Evolutionary conservation across 2,797 vertebrate genomes (phyloP), one percentile per base, ranked within the genome.

Genomic region (Pristis pectinata): DNA sequence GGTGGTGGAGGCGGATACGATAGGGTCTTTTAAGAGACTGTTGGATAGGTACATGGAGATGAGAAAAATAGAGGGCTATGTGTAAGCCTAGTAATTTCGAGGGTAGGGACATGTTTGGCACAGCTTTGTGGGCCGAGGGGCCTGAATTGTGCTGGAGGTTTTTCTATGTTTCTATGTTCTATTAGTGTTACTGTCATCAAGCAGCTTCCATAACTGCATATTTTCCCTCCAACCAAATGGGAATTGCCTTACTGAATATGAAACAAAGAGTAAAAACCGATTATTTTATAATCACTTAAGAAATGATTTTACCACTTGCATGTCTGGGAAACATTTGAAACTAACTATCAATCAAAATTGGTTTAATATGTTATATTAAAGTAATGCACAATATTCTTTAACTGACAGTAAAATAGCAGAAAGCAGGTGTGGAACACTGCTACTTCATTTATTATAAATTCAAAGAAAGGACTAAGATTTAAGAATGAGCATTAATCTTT

Each of bases 281-380:
- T 64, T n/a, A 91, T 91, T 27, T 87, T 30, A 59, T 11, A 37
- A 27, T 59, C 2, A 37, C 37, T 22, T 91, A n/a, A 91, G 8
- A 67, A 91, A 10, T 67, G 87, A 91, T 41, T 64, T 91, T 67
- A 91, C 87, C 59, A 91, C 37, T 93, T 93, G 41, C 24, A 49
- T 93, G 19, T 93, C 64, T 93, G 11, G 67, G 91, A 30, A 72
- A 22, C 49, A 17, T 49, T 74, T 85, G 30, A 93, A 44, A 72
- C n/a, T n/a, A 70, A 93, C 7, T 30, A 2, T 76, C 13, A 74
- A 17, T 10, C 72, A 41, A 94, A 74, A 53, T 94, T 56, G 44
- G 49, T 53, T 93, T 7, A 91, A 5, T 93, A n/a, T 44, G 44
- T 27, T 70, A 10, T 49, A 30, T 37, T 3, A 24, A 9, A 67